phyloP scores from a whole-genome alignment of 2,888 invertebrate species.

The Neria commutata region DNA sequence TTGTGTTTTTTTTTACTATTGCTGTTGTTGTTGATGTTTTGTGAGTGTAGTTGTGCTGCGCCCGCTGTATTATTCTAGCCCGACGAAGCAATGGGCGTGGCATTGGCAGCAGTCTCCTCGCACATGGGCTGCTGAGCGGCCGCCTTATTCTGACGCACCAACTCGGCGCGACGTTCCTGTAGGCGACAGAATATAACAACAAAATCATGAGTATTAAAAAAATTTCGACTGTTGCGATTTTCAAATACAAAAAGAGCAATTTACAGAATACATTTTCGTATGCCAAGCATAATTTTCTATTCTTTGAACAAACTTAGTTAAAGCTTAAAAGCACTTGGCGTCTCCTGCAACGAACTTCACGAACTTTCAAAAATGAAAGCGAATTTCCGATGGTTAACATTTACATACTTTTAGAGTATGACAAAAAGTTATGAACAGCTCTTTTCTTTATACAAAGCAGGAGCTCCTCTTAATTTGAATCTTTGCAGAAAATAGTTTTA shows the following conservation, averaged over 20 bases:
- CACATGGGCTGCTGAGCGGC: conserved; percentile 57
- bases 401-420: too few relatives aligned
- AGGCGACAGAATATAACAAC: conserved; percentile 27
- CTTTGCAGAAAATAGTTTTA: too few relatives aligned
- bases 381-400: background rate
- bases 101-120: conserved; percentile 65
- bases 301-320: background rate
- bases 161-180: conserved; percentile 89
- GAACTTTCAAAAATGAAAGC: background rate
- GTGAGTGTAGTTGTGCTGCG: too few relatives aligned
- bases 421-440: too few relatives aligned
- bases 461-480: too few relatives aligned
- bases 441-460: too few relatives aligned
- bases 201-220: too few relatives aligned
- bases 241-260: too few relatives aligned
- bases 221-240: too few relatives aligned
- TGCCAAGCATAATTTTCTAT: background rate
- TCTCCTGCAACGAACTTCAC: background rate
- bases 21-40: background rate
- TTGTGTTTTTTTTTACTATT: conserved; percentile 3
- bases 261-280: background rate
- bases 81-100: conserved; percentile 69
- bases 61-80: conserved; percentile 64
- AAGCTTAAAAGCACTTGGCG: background rate
- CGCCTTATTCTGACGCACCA: conserved; percentile 90